Evolutionary conservation across 2,113 vertebrate species (phyloP), one percentile per base, ranked within the genome.

Genomic region (Dasyprocta punctata): DNA sequence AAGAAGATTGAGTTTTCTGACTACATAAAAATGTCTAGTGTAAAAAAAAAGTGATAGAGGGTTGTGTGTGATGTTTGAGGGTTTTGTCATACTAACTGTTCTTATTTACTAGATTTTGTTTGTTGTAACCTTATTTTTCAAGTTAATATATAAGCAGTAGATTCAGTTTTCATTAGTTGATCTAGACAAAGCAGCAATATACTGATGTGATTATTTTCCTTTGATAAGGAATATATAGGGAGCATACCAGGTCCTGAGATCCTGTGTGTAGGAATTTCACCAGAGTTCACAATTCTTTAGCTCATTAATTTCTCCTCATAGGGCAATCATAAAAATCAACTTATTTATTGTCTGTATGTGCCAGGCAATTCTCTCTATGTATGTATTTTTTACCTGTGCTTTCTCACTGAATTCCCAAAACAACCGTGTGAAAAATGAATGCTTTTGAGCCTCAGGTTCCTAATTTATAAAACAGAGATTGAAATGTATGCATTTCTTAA

Each of bases 391-490:
- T 61, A 60, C 22, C 7, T 89, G 8, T 71, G 30, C 10, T 91
- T 93, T 41, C 5, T 85, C n/a, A 94, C 67, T 81, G 41, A 77
- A 83, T 93, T 56, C 22, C 92, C 22, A 80, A 89, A 85, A 94
- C 8, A 52, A 30, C 63, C 24, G 5, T 86, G 16, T 90, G 82
- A 71, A 75, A 82, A 73, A 69, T 58, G 13, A 89, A 41, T 80
- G 5, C 4, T 58, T 56, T 95, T 19, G 22, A 94, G n/a, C 16
- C 54, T 9, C 33, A 63, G 30, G 9, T 92, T 91, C 36, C 30
- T 92, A 60, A 65, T 83, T 60, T 86, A 47, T 83, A 52, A 86
- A 94, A 69, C n/a, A 90, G 26, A 80, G n/a, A 71, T 41, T 13
- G 28, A 89, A 82, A 91, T 83, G 47, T 80, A 67, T 65, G 9